A percentile compares a stretch with the other conserved stretches of the same genome.
Evolutionary conservation across 2,888 invertebrate species (phyloP).

Genomic region (Nowickia ferox): DNA sequence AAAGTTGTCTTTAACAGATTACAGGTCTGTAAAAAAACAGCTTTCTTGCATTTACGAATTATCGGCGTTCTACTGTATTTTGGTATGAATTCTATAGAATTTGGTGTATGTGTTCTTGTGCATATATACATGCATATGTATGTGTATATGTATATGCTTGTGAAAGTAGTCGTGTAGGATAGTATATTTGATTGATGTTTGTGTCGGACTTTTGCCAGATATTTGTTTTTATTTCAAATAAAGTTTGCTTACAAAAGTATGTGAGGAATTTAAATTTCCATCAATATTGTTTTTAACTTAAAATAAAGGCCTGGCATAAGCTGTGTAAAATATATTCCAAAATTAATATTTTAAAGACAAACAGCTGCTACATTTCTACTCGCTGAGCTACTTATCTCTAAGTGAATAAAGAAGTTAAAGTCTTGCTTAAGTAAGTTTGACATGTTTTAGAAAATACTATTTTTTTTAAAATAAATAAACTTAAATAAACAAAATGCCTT

Average conservation of each 20-base stretch:
- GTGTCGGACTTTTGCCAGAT: slow-evolving; percentile 12
- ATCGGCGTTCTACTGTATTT: too few relatives aligned
- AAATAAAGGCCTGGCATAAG: background rate
- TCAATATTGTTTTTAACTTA: slow-evolving; percentile 2
- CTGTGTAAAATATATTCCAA: background rate
- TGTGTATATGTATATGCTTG: background rate
- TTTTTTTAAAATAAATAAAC: too few relatives aligned
- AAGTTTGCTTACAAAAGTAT: background rate
- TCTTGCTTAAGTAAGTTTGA: too few relatives aligned
- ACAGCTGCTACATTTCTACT: background rate
- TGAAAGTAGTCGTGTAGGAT: background rate
- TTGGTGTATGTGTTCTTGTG: background rate
- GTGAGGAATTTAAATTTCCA: slow-evolving; percentile 8
- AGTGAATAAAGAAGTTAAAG: too few relatives aligned
- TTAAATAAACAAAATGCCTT: background rate
- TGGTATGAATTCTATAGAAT: background rate
- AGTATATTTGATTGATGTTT: slow-evolving; percentile 47
- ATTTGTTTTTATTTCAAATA: background rate
- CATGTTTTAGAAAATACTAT: too few relatives aligned
- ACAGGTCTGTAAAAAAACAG: too few relatives aligned
- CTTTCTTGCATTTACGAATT: too few relatives aligned
- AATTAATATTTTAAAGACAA: background rate
- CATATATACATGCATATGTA: background rate
- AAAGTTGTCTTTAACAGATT: too few relatives aligned
- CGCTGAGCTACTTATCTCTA: too few relatives aligned